Conservation (phyloP, 1,140 invertebrate genomes). For the Listronotus oregonensis region DNA sequence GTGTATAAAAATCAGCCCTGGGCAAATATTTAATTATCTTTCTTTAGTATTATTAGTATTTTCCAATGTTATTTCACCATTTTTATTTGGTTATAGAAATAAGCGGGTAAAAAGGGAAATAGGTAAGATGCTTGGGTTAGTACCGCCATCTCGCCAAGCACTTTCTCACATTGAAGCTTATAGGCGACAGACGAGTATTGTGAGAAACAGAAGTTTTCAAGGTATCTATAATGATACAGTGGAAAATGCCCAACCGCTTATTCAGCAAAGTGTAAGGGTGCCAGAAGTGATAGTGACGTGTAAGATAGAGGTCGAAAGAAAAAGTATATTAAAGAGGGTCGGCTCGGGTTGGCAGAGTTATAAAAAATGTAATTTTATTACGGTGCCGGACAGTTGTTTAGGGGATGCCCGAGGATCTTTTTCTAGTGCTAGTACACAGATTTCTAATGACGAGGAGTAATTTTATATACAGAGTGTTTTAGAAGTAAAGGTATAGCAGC, state of each 20-base stretch:
- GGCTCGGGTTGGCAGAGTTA: conserved; percentile 49
- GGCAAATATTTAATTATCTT: conserved; percentile 57
- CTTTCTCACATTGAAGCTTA: not conserved
- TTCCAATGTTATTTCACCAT: conserved; percentile 72
- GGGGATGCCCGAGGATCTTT: conserved; percentile 50
- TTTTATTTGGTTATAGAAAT: conserved; percentile 79
- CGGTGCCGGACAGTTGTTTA: conserved; percentile 51
- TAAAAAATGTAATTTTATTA: conserved; percentile 54
- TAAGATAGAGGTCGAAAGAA: conserved; percentile 47
- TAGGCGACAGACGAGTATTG: conserved; percentile 1
- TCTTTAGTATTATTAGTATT: conserved; percentile 70
- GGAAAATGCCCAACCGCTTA: conserved; percentile 31
- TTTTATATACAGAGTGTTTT: too few relatives aligned
- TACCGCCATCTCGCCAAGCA: conserved; percentile 31
- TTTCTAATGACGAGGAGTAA: conserved; percentile 49
- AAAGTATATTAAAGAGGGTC: conserved; percentile 52
- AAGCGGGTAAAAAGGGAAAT: conserved; percentile 75
- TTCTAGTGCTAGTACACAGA: conserved; percentile 53
- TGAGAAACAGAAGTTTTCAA: conserved; percentile 33
- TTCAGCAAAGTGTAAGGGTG: conserved; percentile 28
- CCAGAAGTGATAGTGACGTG: conserved; percentile 51
- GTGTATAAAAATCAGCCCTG: conserved; percentile 55
- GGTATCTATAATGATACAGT: conserved; percentile 16
- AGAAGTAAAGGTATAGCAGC: too few relatives aligned
- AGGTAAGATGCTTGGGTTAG: conserved; percentile 63